phyloP scores from a whole-genome alignment of 2,113 vertebrate genomes.

The Ascaphus truei region DNA sequence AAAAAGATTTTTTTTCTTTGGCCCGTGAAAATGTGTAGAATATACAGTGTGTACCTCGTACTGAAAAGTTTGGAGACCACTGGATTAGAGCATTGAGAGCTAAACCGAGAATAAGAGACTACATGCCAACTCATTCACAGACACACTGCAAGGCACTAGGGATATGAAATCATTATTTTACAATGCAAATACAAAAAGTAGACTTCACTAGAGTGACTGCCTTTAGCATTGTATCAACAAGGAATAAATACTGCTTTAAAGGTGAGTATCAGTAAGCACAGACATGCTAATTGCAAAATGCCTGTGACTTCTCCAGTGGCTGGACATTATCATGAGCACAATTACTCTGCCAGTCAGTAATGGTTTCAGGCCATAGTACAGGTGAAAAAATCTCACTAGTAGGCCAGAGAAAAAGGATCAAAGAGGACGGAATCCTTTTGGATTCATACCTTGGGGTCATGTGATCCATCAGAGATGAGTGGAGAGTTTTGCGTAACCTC shows the following conservation, averaged over 20 bases:
- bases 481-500: background rate
- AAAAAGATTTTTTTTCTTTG: too few species aligned
- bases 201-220: too few species aligned
- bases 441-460: slow-evolving; percentile 11
- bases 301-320: background rate
- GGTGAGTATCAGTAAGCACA: background rate
- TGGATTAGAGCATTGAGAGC: too few species aligned
- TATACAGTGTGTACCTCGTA: too few species aligned
- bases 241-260: background rate
- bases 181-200: too few species aligned
- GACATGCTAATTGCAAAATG: background rate
- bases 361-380: slow-evolving; percentile 4
- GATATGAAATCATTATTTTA: too few species aligned
- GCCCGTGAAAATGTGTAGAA: too few species aligned
- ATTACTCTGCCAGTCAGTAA: background rate
- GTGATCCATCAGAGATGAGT: background rate
- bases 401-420: background rate
- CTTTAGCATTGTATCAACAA: too few species aligned
- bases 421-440: slow-evolving; percentile 1
- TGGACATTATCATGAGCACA: background rate
- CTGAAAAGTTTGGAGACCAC: too few species aligned
- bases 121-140: too few species aligned
- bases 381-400: background rate
- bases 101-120: too few species aligned
- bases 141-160: too few species aligned